Base-by-base conservation (phyloP, 2,113 vertebrate species). In the Sminthopsis crassicaudata region DNA sequence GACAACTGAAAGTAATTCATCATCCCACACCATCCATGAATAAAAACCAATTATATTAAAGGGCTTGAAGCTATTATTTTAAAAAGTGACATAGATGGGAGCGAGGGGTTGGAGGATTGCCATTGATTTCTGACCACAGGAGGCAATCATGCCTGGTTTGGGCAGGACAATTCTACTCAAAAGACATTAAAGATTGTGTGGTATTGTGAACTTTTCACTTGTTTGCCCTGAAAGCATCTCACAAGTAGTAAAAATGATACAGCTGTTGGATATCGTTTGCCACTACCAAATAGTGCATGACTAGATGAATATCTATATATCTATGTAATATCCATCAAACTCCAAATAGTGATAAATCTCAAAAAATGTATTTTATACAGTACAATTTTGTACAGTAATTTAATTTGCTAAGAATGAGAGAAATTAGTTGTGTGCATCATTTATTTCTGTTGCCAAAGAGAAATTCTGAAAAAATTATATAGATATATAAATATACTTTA, bases 281-380 rank as follows among this genome's bases (percentile, higher is more conserved):
- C 98, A 95, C 97, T 98, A 98, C 97, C 95, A 90, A 98, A 97
- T 97, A 98, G 97, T 98, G 98, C 98, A 99, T 99, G 98, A 98
- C 97, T 93, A 97, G 94, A 96, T 98, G 95, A 97, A 97, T 96
- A 97, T 91, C 92, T 92, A 3, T 11, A 95, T 46, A 98, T 98
- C 97, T 98, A 98, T 98, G 97, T 98, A 98, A 84, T 97, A 97
- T 94, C 46, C 0, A 42, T 93, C 52, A 92, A 42, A 93, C 36
- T 90, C 46, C 95, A 96, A 96, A 48, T 93, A 91, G 53, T 88
- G 90, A 94, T 92, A 54, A 92, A 95, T 92, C 36, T 95, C 95
- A 94, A 96, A 76, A 76, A 54, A 89, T 89, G 11, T 53, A 48
- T 46, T 96, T 97, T 91, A 90, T 93, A 52, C 54, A 97, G 92